Evolutionary conservation across 2,888 invertebrate species (phyloP), one percentile per base, ranked within the genome.

Genomic region (Drosophila falleni): DNA sequence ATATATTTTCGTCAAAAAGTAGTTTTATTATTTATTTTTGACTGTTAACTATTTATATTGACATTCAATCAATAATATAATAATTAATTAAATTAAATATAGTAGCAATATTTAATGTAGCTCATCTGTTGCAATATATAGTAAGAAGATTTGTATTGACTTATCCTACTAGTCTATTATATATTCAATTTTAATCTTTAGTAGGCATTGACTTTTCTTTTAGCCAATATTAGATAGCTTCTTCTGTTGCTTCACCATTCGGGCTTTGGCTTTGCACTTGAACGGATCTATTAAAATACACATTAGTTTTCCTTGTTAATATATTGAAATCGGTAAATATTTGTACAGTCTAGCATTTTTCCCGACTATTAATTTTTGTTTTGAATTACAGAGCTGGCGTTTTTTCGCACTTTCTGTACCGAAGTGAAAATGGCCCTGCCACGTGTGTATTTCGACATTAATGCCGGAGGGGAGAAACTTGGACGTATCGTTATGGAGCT

Each of bases 401-500:
- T 61, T 0, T 10, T 64, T 3, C 68, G 72, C 8, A 53, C 8
- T 0, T 33, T 80, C 13, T 63, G 53, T 13, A 26, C 15, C 2
- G 13, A 11, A 29, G 31, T 37, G 2, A 69, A 61, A 19, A 71
- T 80, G 73, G 15, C 46, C 5, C 56, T 82, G 44, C 83, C 80
- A 31, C 83, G 77, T 41, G 83, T 80, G 0, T 80, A 16, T 19
- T 82, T 82, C 33, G 84, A 80, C n/a, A 51, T 80, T 6, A 64
- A 60, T 5, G 81, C 78, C 3, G 81, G 67, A 2, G 69, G 68
- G 0, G 69, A 71, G 37, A 56, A 70, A 9, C 44, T 81, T 0
- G 81, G 81, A 5, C 78, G 81, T 1, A 58, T 81, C 16, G 60
- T 80, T 0, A 83, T 81, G 80, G 74, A 98, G 96, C 93, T 98